Evolutionary conservation across 2,113 vertebrate species (phyloP), one percentile per base, ranked within the genome.

Genomic region (Heliornis fulica): DNA sequence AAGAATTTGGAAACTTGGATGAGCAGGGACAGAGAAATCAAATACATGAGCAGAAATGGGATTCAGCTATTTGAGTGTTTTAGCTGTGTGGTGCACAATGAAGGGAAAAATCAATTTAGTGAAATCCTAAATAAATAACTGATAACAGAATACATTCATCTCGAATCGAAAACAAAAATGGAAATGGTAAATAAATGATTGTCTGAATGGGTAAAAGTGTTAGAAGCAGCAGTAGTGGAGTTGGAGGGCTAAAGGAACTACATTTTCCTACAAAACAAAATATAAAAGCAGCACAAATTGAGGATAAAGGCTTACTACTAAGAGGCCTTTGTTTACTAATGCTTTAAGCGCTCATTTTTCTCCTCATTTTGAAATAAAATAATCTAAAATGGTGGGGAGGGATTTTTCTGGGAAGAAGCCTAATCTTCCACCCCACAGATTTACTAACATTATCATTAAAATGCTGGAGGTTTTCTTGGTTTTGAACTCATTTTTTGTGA

Each of bases 51-150:
- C 34, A 86, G 57, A 43, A n/a, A 89, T 36, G 66, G 46, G 41
- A 61, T 91, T 92, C 14, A 57, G 69, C 34, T 60, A 6, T 64
- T 81, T 86, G 79, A 83, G 90, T 88, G 61, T 25, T 83, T 91
- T 59, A 77, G 75, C 74, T 68, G 60, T 28, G 41, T 64, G 34
- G 66, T 9, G 66, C 56, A 57, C 81, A 57, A 40, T 60, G 81
- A 87, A 53, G 60, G 68, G 80, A 92, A 95, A 95, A 97, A 95
- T 91, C 95, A 94, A 95, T 97, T 97, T 97, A 32, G 85, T 79
- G 64, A 64, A 86, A 53, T 48, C 64, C 68, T 74, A 70, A 95
- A 86, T 84, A 97, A 96, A 94, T 93, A 96, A 88, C 91, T 82
- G 93, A 96, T 96, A 94, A 94, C 85, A 70, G 80, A 91, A 71